These are phyloP conservation scores for Chloropsis hardwickii DNA, from an alignment of 2,113 vertebrate genomes.

Conservation along the genomic window DNA sequence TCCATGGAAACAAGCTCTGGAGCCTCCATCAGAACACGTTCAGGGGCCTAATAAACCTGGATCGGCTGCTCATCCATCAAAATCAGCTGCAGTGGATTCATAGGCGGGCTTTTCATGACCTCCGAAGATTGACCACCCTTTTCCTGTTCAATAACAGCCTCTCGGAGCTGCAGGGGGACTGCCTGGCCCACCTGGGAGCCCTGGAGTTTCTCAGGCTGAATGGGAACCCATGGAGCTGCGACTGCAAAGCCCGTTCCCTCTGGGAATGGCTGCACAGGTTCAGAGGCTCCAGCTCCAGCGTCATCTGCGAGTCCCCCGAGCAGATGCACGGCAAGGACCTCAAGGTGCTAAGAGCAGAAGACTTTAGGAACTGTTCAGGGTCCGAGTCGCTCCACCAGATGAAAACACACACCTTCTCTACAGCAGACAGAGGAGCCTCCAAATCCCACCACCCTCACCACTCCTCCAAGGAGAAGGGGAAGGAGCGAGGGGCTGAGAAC, in stretches of 20 bases:
- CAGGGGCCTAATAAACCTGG: constrained; percentile 90
- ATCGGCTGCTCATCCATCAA: constrained; percentile 93
- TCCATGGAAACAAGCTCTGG: constrained; percentile 93
- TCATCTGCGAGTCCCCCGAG: constrained; percentile 80
- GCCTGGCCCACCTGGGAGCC: constrained; percentile 84
- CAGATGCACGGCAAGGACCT: constrained; percentile 82
- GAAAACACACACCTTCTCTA: constrained; percentile 85
- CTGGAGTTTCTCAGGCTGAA: constrained; percentile 96
- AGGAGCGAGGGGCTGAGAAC: constrained; percentile 46
- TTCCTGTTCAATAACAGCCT: constrained; percentile 98
- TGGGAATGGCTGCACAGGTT: constrained; percentile 95
- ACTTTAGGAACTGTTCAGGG: constrained; percentile 87
- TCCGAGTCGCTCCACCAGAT: constrained; percentile 90
- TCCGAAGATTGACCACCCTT: constrained; percentile 90
- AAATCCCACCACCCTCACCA: constrained; percentile 79
- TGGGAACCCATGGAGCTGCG: constrained; percentile 93
- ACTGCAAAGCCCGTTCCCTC: constrained; percentile 87
- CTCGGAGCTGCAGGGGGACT: constrained; percentile 83
- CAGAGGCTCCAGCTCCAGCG: constrained; percentile 87
- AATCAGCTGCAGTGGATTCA: constrained; percentile 94
- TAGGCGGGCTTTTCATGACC: constrained; percentile 89
- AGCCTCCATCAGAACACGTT: constrained; percentile 93
- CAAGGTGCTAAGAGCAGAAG: constrained; percentile 84
- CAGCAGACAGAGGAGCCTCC: constrained; percentile 80
- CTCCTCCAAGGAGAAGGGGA: constrained; percentile 69